phyloP scores from a whole-genome alignment of 2,113 vertebrate species.

The Lethenteron camtschaticum region DNA sequence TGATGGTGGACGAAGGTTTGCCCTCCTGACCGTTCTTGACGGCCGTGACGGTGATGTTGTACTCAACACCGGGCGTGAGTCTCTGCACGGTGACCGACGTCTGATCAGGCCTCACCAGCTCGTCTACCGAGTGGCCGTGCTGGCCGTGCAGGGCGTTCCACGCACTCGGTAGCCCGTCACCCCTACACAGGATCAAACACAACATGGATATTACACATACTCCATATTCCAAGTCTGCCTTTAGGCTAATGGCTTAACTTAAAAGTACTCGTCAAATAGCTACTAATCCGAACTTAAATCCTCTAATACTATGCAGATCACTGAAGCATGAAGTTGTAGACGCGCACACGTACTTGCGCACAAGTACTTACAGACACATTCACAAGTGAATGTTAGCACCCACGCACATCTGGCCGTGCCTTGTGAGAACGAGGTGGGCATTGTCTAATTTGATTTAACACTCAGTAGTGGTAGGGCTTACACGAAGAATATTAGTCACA shows the following conservation, averaged over 20 bases:
- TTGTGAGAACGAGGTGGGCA: too few relatives aligned
- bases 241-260: too few relatives aligned
- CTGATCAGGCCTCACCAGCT: conserved; percentile 48
- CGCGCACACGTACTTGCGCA: neutral
- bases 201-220: too few relatives aligned
- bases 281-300: too few relatives aligned
- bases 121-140: conserved; percentile 56
- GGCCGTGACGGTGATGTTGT: conserved; percentile 73
- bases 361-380: neutral
- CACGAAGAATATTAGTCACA: too few relatives aligned
- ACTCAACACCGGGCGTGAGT: conserved; percentile 65
- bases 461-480: too few relatives aligned
- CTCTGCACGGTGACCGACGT: conserved; percentile 66
- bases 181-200: conserved; percentile 21
- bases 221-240: too few relatives aligned
- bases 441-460: too few relatives aligned
- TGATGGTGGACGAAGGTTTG: conserved; percentile 39
- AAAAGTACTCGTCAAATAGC: too few relatives aligned
- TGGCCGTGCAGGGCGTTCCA: conserved; percentile 47
- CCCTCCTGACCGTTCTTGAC: conserved; percentile 73
- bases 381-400: neutral
- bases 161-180: conserved; percentile 70
- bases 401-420: neutral
- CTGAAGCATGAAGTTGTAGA: neutral
- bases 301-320: too few relatives aligned